Evolutionary conservation across 2,888 invertebrate genomes (phyloP), one percentile per base, ranked within the genome.

Genomic region (Erebia epiphron): DNA sequence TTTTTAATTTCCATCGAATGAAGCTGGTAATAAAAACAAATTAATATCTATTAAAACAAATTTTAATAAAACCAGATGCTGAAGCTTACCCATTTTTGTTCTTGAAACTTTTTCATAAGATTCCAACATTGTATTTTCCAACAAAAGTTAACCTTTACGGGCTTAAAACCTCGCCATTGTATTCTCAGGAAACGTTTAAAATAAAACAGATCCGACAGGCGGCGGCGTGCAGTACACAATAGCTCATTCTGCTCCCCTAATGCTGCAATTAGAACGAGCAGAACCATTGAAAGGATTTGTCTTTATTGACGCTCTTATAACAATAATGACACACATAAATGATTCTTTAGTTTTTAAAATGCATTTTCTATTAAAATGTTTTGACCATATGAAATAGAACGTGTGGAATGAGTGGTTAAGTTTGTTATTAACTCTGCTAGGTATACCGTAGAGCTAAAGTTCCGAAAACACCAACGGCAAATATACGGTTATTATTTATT

Each of bases 211-310:
- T 82, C 81, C 81, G 77, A 79, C 81, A 78, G 75, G 77, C 82
- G 81, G 74, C 79, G 82, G 69, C 70, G 75, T 77, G 61, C 60
- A 67, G 69, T 79, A 79, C 85, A 88, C 86, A 89, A 89, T 88
- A 88, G 85, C 86, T 88, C 85, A 86, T 86, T 87, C 81, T 80
- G 80, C 80, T 83, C 80, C 81, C 82, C 85, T 89, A 88, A 90
- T 89, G 83, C 85, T 86, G 85, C 89, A 90, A 91, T 91, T 90
- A 91, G 85, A 85, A 83, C 79, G 81, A 83, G 82, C 84, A 86
- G 86, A 84, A 85, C 82, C 82, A 83, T 82, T 82, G 83, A 86
- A 88, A 86, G 83, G 88, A 90, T 90, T 91, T 89, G 87, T 89
- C 87, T 83, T 81, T 82, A 77, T 82, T 89, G 88, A 90, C 86